Evolutionary conservation across 2,888 invertebrate species (phyloP).

Genomic region (Drosophila mimica): DNA sequence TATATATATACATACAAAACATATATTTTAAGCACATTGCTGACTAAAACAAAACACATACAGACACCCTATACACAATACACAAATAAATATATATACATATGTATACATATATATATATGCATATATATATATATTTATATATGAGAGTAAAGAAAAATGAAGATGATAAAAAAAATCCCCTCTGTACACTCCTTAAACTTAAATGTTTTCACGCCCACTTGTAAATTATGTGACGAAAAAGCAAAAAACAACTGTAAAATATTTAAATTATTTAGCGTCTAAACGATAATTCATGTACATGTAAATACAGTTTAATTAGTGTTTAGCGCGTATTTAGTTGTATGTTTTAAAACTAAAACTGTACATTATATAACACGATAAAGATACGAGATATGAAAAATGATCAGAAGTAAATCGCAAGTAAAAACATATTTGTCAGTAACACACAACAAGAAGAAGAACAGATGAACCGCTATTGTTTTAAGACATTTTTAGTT

Average conservation of each 20-base stretch:
- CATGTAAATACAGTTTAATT: conserved; percentile 75
- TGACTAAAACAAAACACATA: conserved; percentile 44
- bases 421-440: conserved; percentile 61
- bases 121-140: conserved; percentile 9
- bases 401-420: conserved; percentile 52
- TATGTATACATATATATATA: conserved; percentile 21
- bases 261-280: conserved; percentile 78
- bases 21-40: conserved; percentile 45
- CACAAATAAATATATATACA: conserved; percentile 35
- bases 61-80: conserved; percentile 38
- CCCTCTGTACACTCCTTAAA: conserved; percentile 66
- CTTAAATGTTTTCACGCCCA: conserved; percentile 70
- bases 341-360: conserved; percentile 80
- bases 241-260: conserved; percentile 60
- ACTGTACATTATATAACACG: conserved; percentile 76
- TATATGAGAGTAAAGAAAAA: conserved; percentile 14
- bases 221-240: conserved; percentile 74
- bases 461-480: conserved; percentile 68
- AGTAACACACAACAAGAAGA: conserved; percentile 52
- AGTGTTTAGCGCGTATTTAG: conserved; percentile 79
- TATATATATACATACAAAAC: conserved; percentile 23
- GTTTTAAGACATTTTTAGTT: conserved; percentile 80
- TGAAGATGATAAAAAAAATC: conserved; percentile 21
- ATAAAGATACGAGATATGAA: conserved; percentile 62
- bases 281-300: conserved; percentile 68